These are phyloP conservation scores for Spilarctia lutea DNA, from an alignment of 2,888 invertebrate species.

Conservation along the genomic window DNA sequence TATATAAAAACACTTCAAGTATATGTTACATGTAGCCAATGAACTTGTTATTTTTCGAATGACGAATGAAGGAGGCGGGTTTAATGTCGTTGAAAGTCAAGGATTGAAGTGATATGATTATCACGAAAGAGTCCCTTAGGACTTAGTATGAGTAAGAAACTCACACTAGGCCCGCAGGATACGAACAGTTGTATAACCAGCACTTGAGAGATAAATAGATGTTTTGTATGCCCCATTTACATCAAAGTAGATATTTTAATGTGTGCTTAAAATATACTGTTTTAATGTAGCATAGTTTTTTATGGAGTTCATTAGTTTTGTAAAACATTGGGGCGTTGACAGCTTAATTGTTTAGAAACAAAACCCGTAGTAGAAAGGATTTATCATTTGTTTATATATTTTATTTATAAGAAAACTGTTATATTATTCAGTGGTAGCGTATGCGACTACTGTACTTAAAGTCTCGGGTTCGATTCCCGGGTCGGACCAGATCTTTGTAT, in stretches of 20 bases:
- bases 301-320: slow-evolving; percentile 15
- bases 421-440: not conserved
- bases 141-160: too few relatives aligned
- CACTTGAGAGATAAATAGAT: not conserved
- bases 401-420: not conserved
- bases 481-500: too few relatives aligned
- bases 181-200: not conserved
- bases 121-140: not conserved
- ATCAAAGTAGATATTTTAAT: slow-evolving; percentile 1
- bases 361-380: slow-evolving; percentile 8
- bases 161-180: too few relatives aligned
- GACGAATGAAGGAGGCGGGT: slow-evolving; percentile 18
- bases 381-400: not conserved
- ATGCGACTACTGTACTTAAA: too few relatives aligned
- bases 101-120: not conserved
- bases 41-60: slow-evolving; percentile 18
- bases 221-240: not conserved
- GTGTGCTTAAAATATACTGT: slow-evolving; percentile 13
- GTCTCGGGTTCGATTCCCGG: too few relatives aligned
- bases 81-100: slow-evolving; percentile 12
- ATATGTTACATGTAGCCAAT: not conserved
- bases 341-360: slow-evolving; percentile 17
- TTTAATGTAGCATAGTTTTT: slow-evolving; percentile 12
- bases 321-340: slow-evolving; percentile 26
- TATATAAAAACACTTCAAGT: not conserved